These are phyloP conservation scores for Rattus rattus DNA, from an alignment of 2,113 vertebrate species.

Conservation along the genomic window DNA sequence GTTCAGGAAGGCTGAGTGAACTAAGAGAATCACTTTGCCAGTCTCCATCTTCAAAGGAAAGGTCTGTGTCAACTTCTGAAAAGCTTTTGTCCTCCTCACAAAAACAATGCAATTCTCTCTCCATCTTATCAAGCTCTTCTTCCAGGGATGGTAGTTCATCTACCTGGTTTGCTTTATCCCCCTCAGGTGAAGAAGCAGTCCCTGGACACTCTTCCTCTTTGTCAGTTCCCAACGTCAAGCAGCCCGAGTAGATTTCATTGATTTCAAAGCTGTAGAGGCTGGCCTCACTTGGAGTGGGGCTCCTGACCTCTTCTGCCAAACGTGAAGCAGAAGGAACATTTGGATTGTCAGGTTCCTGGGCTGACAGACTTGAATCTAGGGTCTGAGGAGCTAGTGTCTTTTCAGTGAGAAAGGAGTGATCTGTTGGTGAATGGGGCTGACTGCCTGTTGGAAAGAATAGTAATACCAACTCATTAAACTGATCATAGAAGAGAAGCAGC, in stretches of 20 bases:
- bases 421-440: slow-evolving; percentile 42
- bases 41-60: slow-evolving; percentile 72
- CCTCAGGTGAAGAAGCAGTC: not conserved
- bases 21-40: not conserved
- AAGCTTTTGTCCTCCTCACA: slow-evolving; percentile 36
- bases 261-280: slow-evolving; percentile 87
- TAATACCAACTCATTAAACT: slow-evolving; percentile 2
- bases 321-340: not conserved
- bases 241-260: slow-evolving; percentile 84
- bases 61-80: slow-evolving; percentile 41
- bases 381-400: not conserved
- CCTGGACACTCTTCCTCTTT: slow-evolving; percentile 38
- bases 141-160: slow-evolving; percentile 59
- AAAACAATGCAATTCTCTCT: slow-evolving; percentile 48
- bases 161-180: not conserved
- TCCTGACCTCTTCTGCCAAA: not conserved
- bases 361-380: not conserved
- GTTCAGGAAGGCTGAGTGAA: not conserved
- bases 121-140: slow-evolving; percentile 66
- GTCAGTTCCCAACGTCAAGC: slow-evolving; percentile 55
- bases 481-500: not conserved
- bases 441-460: slow-evolving; percentile 70
- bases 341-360: not conserved
- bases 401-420: not conserved
- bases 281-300: slow-evolving; percentile 60